Base-by-base conservation (phyloP, 2,888 invertebrate species). In the Sphaerophoria rueppellii region DNA sequence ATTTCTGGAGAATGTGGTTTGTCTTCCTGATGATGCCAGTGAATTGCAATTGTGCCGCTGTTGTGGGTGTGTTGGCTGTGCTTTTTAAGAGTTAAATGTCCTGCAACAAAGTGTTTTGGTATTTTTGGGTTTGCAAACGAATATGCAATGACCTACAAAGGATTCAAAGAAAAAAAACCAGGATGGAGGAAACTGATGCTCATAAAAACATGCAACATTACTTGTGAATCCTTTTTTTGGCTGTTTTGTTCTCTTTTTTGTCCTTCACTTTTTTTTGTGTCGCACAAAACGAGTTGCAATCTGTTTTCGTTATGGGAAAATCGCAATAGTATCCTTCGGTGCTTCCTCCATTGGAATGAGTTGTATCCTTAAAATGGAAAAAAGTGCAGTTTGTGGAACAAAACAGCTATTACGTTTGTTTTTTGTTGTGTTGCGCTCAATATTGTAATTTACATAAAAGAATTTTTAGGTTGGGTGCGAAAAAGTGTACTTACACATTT, bases 221-320 rank as follows among this genome's bases (percentile, higher is more conserved):
- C 71, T 83, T 70, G 74, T 79, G 82, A 79, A 83, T 83, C 71
- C 74, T 63, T 60, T 70, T 70, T 70, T 43, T 43, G 11, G 50
- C 14, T 54, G 71, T 72, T 67, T 75, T 54, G 24, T 69, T 58
- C 60, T 52, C 65, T 72, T 73, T 63, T 35, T 63, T 50, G 46
- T 16, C 5, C 14, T 50, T 32, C 9, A 9, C 4, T 34, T 11
- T 60, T 5, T 76, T 52, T 50, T 16, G 37, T 67, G 40, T 43
- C 70, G 58, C 9, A n/a, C 77, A 67, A 73, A 82, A 69, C 55
- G 73, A 55, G 69, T 73, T 85, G 81, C 85, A 85, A 85, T 85
- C 85, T 85, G 85, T 85, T 85, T 81, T 81, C 80, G 80, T 85
- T 85, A 85, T 77, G 81, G 85, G 85, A 81, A 85, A 81, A 81